Conservation (phyloP, 2,113 vertebrate species). For the Vidua macroura region DNA sequence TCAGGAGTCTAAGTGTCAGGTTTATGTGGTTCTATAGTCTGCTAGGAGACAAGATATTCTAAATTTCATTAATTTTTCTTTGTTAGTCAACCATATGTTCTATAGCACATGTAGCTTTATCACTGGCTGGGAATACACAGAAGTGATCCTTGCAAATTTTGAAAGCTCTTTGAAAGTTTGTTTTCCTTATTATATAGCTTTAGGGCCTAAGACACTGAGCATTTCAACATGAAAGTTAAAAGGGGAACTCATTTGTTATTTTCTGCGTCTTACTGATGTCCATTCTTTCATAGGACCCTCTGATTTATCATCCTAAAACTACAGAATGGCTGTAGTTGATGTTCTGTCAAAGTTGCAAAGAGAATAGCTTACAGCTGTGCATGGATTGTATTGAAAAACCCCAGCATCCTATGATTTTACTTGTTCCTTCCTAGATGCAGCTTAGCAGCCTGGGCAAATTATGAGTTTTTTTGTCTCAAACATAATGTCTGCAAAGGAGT, state of each 20-base stretch:
- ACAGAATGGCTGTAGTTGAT: slow-evolving; percentile 20
- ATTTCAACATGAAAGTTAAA: slow-evolving; percentile 27
- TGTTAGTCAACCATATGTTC: neutral
- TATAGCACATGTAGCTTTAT: neutral
- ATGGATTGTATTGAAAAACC: neutral
- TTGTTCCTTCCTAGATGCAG: neutral
- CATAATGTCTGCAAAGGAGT: neutral
- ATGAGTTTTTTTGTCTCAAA: neutral
- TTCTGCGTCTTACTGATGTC: slow-evolving; percentile 3
- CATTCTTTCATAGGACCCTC: neutral
- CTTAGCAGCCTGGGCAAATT: neutral
- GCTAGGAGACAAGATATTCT: neutral
- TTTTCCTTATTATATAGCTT: neutral
- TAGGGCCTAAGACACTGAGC: neutral
- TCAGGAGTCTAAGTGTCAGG: neutral
- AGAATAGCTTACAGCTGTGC: slow-evolving; percentile 51
- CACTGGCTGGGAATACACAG: accelerated
- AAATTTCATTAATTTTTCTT: neutral
- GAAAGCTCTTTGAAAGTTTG: neutral
- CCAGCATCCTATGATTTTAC: neutral
- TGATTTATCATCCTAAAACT: slow-evolving; percentile 50
- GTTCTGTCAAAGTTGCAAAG: slow-evolving; percentile 20
- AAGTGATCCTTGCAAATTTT: neutral
- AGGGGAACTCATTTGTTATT: slow-evolving; percentile 12
- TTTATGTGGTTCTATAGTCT: neutral